These are phyloP conservation scores for Paramormyrops hopkinsi DNA, from an alignment of 2,797 vertebrate species.

Conservation along the genomic window DNA sequence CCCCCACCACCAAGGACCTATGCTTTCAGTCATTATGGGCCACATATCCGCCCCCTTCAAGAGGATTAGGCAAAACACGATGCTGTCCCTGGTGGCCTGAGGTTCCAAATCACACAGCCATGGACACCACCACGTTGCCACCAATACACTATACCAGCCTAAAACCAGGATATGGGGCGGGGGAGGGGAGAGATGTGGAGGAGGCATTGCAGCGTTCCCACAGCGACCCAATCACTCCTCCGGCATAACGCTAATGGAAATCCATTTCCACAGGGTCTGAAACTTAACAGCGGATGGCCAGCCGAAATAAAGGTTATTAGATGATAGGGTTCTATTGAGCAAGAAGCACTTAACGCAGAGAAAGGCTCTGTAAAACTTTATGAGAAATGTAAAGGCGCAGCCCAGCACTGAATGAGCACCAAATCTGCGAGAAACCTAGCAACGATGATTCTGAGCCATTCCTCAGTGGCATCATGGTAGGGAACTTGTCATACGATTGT, in stretches of 20 bases:
- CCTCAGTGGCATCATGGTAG: neutral
- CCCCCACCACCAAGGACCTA: neutral
- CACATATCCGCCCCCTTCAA: neutral
- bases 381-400: conserved; percentile 4
- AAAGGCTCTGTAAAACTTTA: conserved; percentile 24
- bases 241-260: conserved; percentile 20
- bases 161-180: neutral
- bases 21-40: neutral
- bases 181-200: neutral
- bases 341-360: conserved; percentile 21
- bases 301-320: conserved; percentile 26
- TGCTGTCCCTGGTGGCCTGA: neutral
- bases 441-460: neutral
- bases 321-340: conserved; percentile 27
- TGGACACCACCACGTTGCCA: neutral
- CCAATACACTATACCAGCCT: neutral
- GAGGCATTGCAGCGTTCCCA: neutral
- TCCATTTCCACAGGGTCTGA: conserved; percentile 21
- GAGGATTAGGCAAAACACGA: neutral
- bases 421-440: neutral
- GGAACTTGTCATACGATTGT: neutral
- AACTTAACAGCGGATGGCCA: conserved; percentile 14
- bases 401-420: neutral
- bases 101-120: neutral
- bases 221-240: conserved; percentile 19